phyloP scores from a whole-genome alignment of 2,888 invertebrate species.

The Dendrolimus houi region DNA sequence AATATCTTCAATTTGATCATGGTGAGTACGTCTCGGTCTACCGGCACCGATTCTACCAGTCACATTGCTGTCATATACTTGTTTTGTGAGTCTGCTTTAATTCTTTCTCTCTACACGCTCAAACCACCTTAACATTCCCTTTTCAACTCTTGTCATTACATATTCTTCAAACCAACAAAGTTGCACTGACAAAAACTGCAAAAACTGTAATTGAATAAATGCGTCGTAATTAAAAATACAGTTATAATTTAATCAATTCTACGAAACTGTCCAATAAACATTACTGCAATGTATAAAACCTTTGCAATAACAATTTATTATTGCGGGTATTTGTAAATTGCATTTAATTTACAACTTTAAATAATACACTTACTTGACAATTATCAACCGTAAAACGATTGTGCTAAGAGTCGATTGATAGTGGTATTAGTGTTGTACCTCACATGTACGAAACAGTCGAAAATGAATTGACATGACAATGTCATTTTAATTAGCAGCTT shows the following conservation, averaged over 20 bases:
- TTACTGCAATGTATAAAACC: background rate
- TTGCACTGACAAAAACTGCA: too few relatives aligned
- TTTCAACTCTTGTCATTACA: too few relatives aligned
- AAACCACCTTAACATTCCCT: too few relatives aligned
- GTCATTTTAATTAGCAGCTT: slow-evolving; percentile 31
- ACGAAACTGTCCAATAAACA: background rate
- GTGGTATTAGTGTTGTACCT: background rate
- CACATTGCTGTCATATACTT: too few relatives aligned
- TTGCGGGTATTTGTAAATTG: background rate
- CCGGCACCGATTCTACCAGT: too few relatives aligned
- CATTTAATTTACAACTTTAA: slow-evolving; percentile 5
- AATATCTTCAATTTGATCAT: too few relatives aligned
- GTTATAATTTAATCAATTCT: background rate
- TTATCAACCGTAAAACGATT: background rate
- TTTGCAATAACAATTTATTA: background rate
- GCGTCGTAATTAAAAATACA: too few relatives aligned
- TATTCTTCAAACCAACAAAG: too few relatives aligned
- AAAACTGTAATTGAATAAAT: too few relatives aligned
- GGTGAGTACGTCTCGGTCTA: too few relatives aligned
- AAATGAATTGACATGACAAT: slow-evolving; percentile 28
- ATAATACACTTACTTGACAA: background rate
- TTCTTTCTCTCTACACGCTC: too few relatives aligned
- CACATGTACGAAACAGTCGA: slow-evolving; percentile 16
- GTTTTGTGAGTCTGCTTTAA: too few relatives aligned
- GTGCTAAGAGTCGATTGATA: background rate